Evolutionary conservation across 2,797 vertebrate species (phyloP), one percentile per base, ranked within the genome.

Genomic region (Danio choprae): DNA sequence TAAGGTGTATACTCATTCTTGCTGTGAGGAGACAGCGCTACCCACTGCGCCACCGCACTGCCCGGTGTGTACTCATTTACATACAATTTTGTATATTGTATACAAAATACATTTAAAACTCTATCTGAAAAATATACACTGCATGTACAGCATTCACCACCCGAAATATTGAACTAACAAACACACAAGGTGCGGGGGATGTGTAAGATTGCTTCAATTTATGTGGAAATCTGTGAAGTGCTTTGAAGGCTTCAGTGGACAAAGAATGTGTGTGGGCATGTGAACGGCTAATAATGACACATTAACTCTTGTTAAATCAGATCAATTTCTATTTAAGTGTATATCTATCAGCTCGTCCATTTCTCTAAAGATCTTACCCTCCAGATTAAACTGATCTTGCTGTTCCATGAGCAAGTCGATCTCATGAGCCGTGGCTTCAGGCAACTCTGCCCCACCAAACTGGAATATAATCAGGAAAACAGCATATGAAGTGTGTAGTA

Each of bases 361-460:
- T 29, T 64, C 8, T 48, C 36, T 18, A 6, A 67, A 38, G 8
- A 22, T 29, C 59, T 75, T 43, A 91, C 91, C 90, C 67, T 71
- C 40, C 12, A 68, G 82, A 10, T 67, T 81, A 71, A 91, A 94
- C 55, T 89, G 80, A 48, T 95, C 93, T 20, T 88, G 88, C 46
- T 94, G 91, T 41, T 92, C 92, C 79, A 95, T 87, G 83, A 96
- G 81, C 82, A 95, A 60, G 29, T 95, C 90, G 0, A 95, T 88
- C 44, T 95, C 95, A 60, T 77, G 87, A 43, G 81, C 87, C 15
- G 92, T 95, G 74, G 89, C 85, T 84, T 95, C 94, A 4, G 92
- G 91, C 69, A 95, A 89, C 7, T 96, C 95, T 15, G 48, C 87
- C 16, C 94, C 94, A 5, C 86, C 88, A 74, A 91, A 83, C 90